Base-by-base conservation (phyloP, 2,113 vertebrate genomes). In the Stictonetta naevosa region DNA sequence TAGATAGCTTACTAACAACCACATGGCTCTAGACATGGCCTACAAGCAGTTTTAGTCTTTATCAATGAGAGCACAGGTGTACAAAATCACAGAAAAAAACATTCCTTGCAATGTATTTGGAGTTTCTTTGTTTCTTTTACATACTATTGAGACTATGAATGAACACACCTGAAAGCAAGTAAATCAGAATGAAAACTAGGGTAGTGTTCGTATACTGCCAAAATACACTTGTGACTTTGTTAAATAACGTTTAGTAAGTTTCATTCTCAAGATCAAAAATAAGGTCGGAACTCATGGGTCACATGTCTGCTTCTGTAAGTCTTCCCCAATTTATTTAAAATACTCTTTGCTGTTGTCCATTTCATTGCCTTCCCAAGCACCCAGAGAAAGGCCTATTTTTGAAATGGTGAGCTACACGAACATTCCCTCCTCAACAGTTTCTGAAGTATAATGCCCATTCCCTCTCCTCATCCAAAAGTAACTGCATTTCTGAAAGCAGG, bases 131-230 rank as follows among this genome's bases (percentile, higher is more conserved):
- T 40, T 64, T 64, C 29, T 29, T 55, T 25, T 25, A 52, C 22
- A 1, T 68, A 64, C 92, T 95, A 78, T 52, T 96, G 93, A 88
- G 79, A 74, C 84, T 95, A 52, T 52, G 50, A 52, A 80, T 36
- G 85, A 96, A 97, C 73, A 93, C 64, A 95, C 78, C 68, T 96
- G 92, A 36, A 94, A 64, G 71, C n/a, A 96, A 96, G 86, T 88
- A 79, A 95, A 97, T 90, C 71, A 77, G 93, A 97, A 96, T 64
- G 53, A 86, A 92, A 92, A 93, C 68, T 52, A 90, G 55, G 79
- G 76, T 60, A 93, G 83, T 52, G 26, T 7, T 91, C 85, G 85
- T 12, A 86, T n/a, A 88, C 62, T 94, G 88, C 80, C 93, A 93
- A 96, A 96, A 97, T 83, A 96, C 22, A 97, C 31, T 67, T 60